Conservation (phyloP, 2,797 vertebrate genomes). For the Pachyuromys duprasi region DNA sequence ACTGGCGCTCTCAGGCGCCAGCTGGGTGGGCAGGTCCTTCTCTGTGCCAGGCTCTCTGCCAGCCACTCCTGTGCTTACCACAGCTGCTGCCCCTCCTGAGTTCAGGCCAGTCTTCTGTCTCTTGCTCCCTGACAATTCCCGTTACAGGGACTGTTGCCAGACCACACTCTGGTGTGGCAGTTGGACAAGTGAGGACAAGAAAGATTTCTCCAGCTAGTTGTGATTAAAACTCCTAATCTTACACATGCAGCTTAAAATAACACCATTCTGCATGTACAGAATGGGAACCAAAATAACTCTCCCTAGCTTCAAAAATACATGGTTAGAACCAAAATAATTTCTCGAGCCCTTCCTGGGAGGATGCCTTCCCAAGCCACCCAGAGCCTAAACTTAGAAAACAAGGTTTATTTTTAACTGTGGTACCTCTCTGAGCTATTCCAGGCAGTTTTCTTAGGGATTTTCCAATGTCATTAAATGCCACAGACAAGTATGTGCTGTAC, state of each 20-base stretch:
- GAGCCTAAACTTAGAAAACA: constrained; percentile 69
- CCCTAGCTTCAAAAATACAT: constrained; percentile 47
- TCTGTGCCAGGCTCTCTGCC: neutral
- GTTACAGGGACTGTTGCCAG: constrained; percentile 33
- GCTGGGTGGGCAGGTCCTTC: neutral
- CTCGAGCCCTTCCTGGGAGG: constrained; percentile 51
- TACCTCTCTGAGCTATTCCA: constrained; percentile 64
- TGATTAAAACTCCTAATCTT: constrained; percentile 40
- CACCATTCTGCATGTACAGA: constrained; percentile 40
- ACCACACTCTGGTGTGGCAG: constrained; percentile 14
- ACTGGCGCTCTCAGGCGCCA: neutral
- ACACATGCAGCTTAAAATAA: constrained; percentile 50
- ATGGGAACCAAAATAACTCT: constrained; percentile 47
- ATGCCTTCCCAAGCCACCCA: constrained; percentile 6
- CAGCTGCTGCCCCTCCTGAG: constrained; percentile 31
- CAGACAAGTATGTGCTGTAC: constrained; percentile 31
- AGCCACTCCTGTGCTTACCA: neutral
- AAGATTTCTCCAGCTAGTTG: constrained; percentile 30
- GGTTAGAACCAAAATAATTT: constrained; percentile 61
- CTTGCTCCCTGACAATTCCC: neutral
- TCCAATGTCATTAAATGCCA: constrained; percentile 65
- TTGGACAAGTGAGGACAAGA: constrained; percentile 12
- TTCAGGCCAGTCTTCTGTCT: neutral
- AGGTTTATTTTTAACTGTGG: constrained; percentile 67
- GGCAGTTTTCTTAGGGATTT: constrained; percentile 63